Evolutionary conservation across 2,113 vertebrate species (phyloP), one percentile per base, ranked within the genome.

Genomic region (Forbesichthys agassizii): DNA sequence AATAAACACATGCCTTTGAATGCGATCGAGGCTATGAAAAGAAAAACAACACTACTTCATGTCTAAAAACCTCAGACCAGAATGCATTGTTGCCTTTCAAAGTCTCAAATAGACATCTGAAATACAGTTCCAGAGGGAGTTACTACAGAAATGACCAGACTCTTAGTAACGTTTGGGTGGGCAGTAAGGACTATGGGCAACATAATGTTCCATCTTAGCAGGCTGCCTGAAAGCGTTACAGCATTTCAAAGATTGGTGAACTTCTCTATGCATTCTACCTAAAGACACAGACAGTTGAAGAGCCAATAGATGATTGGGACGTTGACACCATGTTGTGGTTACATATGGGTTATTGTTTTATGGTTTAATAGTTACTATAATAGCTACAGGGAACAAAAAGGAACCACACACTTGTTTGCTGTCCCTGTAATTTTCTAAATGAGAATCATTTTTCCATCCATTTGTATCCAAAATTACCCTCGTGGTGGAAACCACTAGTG

Each of bases 31-130:
- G 36, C 36, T 42, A 42, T 42, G 4, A 42, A 42, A 42, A 27
- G 27, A 27, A 27, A 27, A 27, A 27, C 27, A 27, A 27, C 27
- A 42, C 5, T 8, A 42, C 7, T 1, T 0, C 7, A 42, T 42
- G 36, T 8, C 7, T 42, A 5, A 42, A 42, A 42, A 42, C 36
- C 36, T 69, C 74, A 61, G 74, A 85, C 75, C 48, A 73, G 12
- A 70, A 83, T 36, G 73, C 79, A 60, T 61, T 73, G 71, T 81
- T 84, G 71, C 66, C 9, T 79, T 76, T 76, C 68, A 59, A 72
- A 73, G 62, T 52, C 64, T 64, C 82, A 86, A 85, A 83, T 61
- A 87, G 83, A 86, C 83, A 83, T 78, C 86, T 84, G 88, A 89
- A 88, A 88, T 87, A 75, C 71, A 64, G 84, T 86, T 86, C 67